Percentiles rank a stretch among this genome's conserved stretches.
phyloP scores from a whole-genome alignment of 2,888 invertebrate species.

The Ormyrus nitidulus region DNA sequence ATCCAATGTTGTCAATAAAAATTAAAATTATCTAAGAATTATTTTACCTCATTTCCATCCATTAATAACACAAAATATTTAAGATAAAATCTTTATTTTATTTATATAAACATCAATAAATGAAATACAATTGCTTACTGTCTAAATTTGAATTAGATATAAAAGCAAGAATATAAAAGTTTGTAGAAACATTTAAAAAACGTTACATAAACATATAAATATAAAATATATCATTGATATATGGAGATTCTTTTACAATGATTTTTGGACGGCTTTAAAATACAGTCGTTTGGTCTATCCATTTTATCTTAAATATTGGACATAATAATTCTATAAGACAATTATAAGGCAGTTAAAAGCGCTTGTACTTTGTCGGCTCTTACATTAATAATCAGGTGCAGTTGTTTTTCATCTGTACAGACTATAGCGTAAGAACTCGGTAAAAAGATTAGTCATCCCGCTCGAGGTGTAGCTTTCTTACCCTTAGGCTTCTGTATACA shows the following conservation, averaged over 20 bases:
- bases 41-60: conserved; percentile 11
- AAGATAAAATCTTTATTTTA: conserved; percentile 46
- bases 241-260: conserved; percentile 20
- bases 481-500: conserved; percentile 30
- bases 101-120: conserved; percentile 36
- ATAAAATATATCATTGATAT: background rate
- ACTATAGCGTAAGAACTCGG: conserved; percentile 11
- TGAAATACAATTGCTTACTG: conserved; percentile 39
- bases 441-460: conserved; percentile 15
- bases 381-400: conserved; percentile 34
- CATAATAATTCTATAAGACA: conserved; percentile 10
- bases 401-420: conserved; percentile 34
- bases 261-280: conserved; percentile 29
- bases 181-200: conserved; percentile 39
- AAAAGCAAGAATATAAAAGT: conserved; percentile 40
- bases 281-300: background rate
- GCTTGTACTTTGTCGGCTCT: conserved; percentile 38
- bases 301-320: conserved; percentile 27
- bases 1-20: conserved; percentile 75
- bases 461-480: conserved; percentile 18
- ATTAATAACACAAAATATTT: background rate
- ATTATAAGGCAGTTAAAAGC: conserved; percentile 32
- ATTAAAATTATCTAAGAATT: conserved; percentile 67
- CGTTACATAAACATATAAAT: conserved; percentile 1
- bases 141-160: conserved; percentile 28